Percentiles rank a stretch among this genome's conserved stretches.
Evolutionary conservation across 2,888 invertebrate genomes (phyloP).

Genomic region (Chrysodeixis includens): DNA sequence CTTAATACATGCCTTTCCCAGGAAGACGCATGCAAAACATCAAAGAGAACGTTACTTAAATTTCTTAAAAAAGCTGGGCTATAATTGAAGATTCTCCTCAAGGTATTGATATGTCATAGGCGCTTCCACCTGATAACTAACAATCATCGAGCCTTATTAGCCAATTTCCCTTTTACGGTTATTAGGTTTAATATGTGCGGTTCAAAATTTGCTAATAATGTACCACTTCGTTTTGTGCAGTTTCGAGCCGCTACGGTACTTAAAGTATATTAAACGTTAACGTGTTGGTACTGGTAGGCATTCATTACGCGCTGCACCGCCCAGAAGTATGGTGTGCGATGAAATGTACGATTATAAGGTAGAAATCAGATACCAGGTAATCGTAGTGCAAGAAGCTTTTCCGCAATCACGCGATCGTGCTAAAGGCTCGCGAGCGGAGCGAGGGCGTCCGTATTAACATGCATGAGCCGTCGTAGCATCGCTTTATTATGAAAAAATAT

Average conservation of each 20-base stretch:
- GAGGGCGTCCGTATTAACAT: constrained; percentile 32
- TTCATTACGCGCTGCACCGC: constrained; percentile 75
- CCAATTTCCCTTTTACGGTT: constrained; percentile 79
- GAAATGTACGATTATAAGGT: constrained; percentile 78
- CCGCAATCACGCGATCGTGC: constrained; percentile 75
- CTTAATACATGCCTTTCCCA: constrained; percentile 24
- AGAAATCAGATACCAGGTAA: constrained; percentile 76
- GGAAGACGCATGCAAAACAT: constrained; percentile 34
- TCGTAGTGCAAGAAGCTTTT: constrained; percentile 74
- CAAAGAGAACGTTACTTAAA: constrained; percentile 34
- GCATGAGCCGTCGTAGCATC: constrained; percentile 19
- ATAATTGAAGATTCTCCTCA: constrained; percentile 35
- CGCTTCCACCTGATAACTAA: constrained; percentile 67
- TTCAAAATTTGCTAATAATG: constrained; percentile 76
- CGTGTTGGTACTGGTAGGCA: constrained; percentile 73
- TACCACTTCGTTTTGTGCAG: constrained; percentile 70
- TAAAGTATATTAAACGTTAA: constrained; percentile 80
- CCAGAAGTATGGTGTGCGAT: constrained; percentile 74
- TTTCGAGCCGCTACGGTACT: constrained; percentile 74
- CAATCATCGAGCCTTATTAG: constrained; percentile 65
- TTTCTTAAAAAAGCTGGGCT: constrained; percentile 20
- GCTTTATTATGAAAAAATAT: constrained; percentile 52
- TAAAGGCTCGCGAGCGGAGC: constrained; percentile 18
- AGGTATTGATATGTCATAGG: constrained; percentile 69
- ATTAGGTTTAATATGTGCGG: constrained; percentile 70